phyloP scores from a whole-genome alignment of 2,113 vertebrate species.

The Bostrychus sinensis region DNA sequence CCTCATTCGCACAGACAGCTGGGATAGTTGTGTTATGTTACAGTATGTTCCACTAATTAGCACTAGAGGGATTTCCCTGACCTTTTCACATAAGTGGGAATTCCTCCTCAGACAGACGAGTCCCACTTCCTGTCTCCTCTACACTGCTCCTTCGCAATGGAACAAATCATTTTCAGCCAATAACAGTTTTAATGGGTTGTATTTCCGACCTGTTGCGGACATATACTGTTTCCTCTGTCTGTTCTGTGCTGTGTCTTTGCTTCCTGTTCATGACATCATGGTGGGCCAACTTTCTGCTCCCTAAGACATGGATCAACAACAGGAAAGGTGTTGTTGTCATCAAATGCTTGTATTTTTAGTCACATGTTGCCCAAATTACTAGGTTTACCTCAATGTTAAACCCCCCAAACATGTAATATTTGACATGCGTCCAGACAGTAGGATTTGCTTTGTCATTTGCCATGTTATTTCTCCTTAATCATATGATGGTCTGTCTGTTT shows the following conservation, averaged over 20 bases:
- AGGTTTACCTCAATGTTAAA: not conserved
- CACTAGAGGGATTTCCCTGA: conserved; percentile 10
- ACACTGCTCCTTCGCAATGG: conserved; percentile 7
- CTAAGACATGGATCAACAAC: not conserved
- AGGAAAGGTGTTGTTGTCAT: conserved; percentile 1
- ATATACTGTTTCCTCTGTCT: conserved; percentile 6
- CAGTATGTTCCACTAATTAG: conserved; percentile 15
- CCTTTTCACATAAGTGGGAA: conserved; percentile 14
- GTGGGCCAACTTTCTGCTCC: not conserved
- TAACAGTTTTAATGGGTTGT: not conserved
- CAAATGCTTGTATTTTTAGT: not conserved
- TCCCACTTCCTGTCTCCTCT: conserved; percentile 1
- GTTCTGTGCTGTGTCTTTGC: not conserved
- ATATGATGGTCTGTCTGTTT: not conserved
- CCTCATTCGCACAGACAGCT: not conserved
- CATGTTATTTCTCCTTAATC: not conserved
- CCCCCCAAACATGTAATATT: not conserved
- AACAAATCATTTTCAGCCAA: conserved; percentile 1
- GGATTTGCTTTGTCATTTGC: not conserved
- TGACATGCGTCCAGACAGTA: not conserved
- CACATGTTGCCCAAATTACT: not conserved
- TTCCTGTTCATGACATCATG: not conserved
- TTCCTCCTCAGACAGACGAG: not conserved
- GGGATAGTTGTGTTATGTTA: not conserved
- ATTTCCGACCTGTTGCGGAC: not conserved